Conservation (phyloP, 2,888 invertebrate genomes). For the Dascillus cervinus region DNA sequence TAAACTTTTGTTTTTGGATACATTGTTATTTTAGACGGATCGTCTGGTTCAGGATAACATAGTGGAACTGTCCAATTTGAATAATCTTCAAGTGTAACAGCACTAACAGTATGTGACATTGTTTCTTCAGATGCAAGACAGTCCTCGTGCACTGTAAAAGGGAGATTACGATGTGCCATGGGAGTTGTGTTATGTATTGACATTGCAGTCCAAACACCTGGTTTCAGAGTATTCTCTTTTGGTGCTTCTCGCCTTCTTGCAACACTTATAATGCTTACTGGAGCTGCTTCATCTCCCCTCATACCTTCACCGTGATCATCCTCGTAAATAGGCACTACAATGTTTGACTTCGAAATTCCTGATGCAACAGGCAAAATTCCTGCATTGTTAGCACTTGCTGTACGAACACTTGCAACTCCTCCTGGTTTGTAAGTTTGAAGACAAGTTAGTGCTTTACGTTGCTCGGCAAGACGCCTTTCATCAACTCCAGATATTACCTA, state of each 20-base stretch:
- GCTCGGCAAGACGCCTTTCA: slow-evolving; percentile 51
- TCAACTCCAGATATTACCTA: slow-evolving; percentile 49
- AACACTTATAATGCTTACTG: slow-evolving; percentile 49
- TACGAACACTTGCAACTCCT: slow-evolving; percentile 47
- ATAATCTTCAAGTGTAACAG: slow-evolving; percentile 45
- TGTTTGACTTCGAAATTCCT: slow-evolving; percentile 36
- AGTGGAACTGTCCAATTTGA: slow-evolving; percentile 48
- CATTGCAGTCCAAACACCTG: slow-evolving; percentile 61
- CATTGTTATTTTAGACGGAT: slow-evolving; percentile 55
- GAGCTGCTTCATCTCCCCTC: slow-evolving; percentile 32
- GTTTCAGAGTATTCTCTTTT: slow-evolving; percentile 64
- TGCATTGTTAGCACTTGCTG: slow-evolving; percentile 12
- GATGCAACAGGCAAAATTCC: slow-evolving; percentile 20
- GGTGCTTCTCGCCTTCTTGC: slow-evolving; percentile 47
- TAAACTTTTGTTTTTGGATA: slow-evolving; percentile 64
- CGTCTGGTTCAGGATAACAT: slow-evolving; percentile 55
- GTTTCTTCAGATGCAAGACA: neutral
- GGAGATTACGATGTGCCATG: slow-evolving; percentile 29
- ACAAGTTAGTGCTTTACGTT: slow-evolving; percentile 69
- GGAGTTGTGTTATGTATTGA: slow-evolving; percentile 37
- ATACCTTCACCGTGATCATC: slow-evolving; percentile 41
- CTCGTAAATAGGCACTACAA: slow-evolving; percentile 26
- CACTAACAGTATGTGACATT: neutral
- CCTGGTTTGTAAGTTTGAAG: slow-evolving; percentile 60
- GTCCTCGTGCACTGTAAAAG: slow-evolving; percentile 43